A percentile compares a stretch with the other conserved stretches of the same genome.
phyloP scores from a whole-genome alignment of 2,888 invertebrate species.

The Cantharis rustica region DNA sequence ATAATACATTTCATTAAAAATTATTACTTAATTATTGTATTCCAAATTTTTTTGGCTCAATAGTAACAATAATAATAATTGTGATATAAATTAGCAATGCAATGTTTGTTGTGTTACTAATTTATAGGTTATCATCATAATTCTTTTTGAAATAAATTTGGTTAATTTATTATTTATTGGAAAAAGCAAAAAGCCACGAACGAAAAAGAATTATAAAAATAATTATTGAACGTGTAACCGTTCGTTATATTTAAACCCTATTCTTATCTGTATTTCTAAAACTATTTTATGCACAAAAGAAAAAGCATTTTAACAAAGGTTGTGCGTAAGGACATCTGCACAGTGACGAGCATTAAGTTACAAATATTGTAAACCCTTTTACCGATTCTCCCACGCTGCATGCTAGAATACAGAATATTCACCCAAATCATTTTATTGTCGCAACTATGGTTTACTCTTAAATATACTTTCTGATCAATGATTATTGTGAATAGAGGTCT shows the following conservation, averaged over 20 bases:
- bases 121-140: neutral
- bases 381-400: slow-evolving; percentile 33
- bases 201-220: neutral
- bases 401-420: slow-evolving; percentile 29
- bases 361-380: slow-evolving; percentile 31
- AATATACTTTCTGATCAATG: slow-evolving; percentile 21
- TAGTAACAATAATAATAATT: too few relatives aligned
- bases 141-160: neutral
- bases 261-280: neutral
- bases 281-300: neutral
- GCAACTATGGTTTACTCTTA: slow-evolving; percentile 7
- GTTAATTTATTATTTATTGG: neutral
- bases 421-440: slow-evolving; percentile 21
- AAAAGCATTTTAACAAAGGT: slow-evolving; percentile 21
- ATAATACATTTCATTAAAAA: too few relatives aligned
- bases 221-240: neutral
- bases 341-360: slow-evolving; percentile 32
- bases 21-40: too few relatives aligned
- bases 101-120: too few relatives aligned
- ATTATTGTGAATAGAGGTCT: slow-evolving; percentile 19
- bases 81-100: too few relatives aligned
- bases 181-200: neutral
- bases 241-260: neutral
- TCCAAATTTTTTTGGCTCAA: too few relatives aligned
- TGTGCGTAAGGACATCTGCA: slow-evolving; percentile 30